Conservation (phyloP, 2,113 vertebrate genomes). For the Ochotona princeps region DNA sequence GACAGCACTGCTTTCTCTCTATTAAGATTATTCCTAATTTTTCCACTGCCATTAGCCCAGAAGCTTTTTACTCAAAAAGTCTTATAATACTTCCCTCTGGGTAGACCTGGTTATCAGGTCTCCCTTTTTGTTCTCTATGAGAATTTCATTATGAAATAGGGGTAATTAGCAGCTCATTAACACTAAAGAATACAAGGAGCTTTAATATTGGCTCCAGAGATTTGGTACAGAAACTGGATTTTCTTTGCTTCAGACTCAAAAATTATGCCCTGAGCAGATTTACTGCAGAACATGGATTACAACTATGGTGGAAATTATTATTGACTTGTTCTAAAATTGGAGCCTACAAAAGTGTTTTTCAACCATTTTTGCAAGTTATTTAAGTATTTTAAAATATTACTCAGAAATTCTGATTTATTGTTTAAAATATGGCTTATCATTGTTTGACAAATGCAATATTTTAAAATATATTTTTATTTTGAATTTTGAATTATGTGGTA, state of each 20-base stretch:
- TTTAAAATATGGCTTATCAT: not conserved
- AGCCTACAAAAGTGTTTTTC: not conserved
- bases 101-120: not conserved
- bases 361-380: not conserved
- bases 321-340: not conserved
- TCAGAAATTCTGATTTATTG: not conserved
- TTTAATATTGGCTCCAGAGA: not conserved
- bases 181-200: not conserved
- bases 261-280: not conserved
- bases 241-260: constrained; percentile 12
- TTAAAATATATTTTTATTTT: not conserved
- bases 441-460: not conserved
- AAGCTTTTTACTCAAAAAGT: not conserved
- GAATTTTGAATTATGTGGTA: too few relatives aligned
- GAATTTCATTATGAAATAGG: not conserved
- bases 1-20: not conserved
- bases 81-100: not conserved
- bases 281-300: not conserved
- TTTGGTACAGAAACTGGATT: not conserved
- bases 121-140: not conserved
- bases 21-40: not conserved
- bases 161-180: not conserved
- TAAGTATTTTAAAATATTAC: not conserved
- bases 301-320: not conserved
- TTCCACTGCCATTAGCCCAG: not conserved